Base-by-base conservation (phyloP, 2,888 invertebrate species). In the Melinaea marsaeus region DNA sequence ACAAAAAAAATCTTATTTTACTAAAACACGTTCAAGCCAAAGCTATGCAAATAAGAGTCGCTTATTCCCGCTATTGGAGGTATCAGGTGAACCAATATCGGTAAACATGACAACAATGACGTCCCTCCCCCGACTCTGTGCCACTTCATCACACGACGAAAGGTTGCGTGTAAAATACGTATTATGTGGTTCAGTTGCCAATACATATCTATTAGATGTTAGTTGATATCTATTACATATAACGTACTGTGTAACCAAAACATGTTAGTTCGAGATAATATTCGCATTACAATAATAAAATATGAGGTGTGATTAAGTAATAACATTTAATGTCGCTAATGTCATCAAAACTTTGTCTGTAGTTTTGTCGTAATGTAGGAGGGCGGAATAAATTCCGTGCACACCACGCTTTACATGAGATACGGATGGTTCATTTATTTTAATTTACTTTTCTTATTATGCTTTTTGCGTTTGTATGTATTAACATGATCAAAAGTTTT, bases 91-190 rank as follows among this genome's bases (percentile, higher is more conserved):
- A 47, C 37, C 48, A 51, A 37, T 22, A 51, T 51, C 51, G 48
- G 59, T 54, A 59, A 59, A 54, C 58, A 59, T 51, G 59, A 54
- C 59, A 59, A 33, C 34, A 35, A 35, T 13, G 37, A 54, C 59
- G 11, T 48, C n/a, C 35, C 48, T 37, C 32, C 35, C 47, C 35
- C 13, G 4, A 5, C 13, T 9, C 22, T 45, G 13, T 22, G 35
- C 35, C 37, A 54, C 42, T 34, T 51, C 11, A 51, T 59, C 51
- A 51, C 59, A 48, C 13, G 34, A n/a, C 48, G 35, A 48, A 34
- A 22, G 22, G 58, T 33, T n/a, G 7, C 22, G n/a, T 37, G 33
- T 48, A 11, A 37, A 34, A 47, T 9, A 7, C 32, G 32, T 34
- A 33, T n/a, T 48, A 45, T 45, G 42, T 46, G 11, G 7, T 22